phyloP scores from a whole-genome alignment of 2,888 invertebrate species.

The Octonoba sinensis region DNA sequence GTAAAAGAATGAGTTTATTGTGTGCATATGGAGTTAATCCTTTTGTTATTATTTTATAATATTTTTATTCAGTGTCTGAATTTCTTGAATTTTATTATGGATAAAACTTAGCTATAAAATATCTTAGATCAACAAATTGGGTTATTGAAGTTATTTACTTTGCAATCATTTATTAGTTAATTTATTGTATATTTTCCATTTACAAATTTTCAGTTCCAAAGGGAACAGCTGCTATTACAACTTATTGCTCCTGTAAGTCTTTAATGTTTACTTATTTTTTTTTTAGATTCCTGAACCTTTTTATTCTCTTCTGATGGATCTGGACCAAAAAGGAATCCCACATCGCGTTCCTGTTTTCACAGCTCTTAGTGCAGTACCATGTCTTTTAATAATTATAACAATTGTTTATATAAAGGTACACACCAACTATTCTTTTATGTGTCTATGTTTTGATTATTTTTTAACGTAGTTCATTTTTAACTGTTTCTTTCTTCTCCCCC shows the following conservation, averaged over 20 bases:
- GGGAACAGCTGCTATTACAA: too few species aligned
- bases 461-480: neutral
- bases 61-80: too few species aligned
- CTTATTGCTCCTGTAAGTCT: neutral
- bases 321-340: constrained; percentile 61
- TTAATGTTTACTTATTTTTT: neutral
- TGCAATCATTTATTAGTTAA: too few species aligned
- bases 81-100: too few species aligned
- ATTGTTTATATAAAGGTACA: constrained; percentile 35
- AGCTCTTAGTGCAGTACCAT: constrained; percentile 24
- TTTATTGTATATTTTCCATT: neutral
- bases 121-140: too few species aligned
- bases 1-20: too few species aligned
- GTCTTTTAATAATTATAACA: constrained; percentile 26
- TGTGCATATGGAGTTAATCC: too few species aligned
- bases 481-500: too few species aligned
- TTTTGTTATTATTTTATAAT: too few species aligned
- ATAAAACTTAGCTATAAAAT: too few species aligned
- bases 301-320: constrained; percentile 45
- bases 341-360: constrained; percentile 64
- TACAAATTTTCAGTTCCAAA: too few species aligned
- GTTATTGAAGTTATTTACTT: too few species aligned
- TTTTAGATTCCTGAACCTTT: constrained; percentile 64
- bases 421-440: neutral
- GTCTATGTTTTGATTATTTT: neutral